A percentile compares a stretch with the other conserved stretches of the same genome.
Conservation (phyloP, 2,113 vertebrate genomes). For the Erythrocercus mccallii region DNA sequence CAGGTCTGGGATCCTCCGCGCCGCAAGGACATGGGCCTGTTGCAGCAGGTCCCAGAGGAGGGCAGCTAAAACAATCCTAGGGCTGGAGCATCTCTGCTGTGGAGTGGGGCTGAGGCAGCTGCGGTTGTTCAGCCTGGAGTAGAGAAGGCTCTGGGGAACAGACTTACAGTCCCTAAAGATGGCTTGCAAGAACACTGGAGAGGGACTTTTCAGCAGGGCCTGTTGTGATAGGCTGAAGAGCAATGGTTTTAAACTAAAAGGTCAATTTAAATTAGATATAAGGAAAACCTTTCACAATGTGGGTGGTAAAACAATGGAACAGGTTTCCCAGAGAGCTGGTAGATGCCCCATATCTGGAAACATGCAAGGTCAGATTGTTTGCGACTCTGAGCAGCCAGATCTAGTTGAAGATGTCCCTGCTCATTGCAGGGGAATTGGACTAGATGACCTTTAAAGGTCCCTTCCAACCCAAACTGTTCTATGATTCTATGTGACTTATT, state of each 20-base stretch:
- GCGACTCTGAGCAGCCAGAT: neutral
- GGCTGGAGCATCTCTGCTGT: neutral
- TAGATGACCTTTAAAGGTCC: neutral
- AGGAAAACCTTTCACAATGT: neutral
- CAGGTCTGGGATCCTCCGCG: neutral
- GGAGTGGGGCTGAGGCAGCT: neutral
- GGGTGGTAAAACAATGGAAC: neutral
- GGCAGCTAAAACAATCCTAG: neutral
- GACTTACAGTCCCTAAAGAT: neutral
- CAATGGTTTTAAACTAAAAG: neutral
- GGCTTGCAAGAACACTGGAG: neutral
- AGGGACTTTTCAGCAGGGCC: neutral
- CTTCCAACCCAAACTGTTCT: neutral
- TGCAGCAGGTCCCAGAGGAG: neutral
- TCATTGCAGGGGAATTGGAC: neutral
- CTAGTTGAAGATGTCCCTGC: neutral
- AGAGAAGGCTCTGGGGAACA: neutral
- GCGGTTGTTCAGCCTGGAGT: neutral
- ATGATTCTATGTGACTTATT: slow-evolving; percentile 1
- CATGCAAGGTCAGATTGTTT: neutral
- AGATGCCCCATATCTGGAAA: neutral
- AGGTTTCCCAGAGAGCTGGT: neutral
- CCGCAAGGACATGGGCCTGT: fast-evolving
- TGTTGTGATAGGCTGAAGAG: neutral
- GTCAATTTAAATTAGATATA: neutral